Evolutionary conservation across 2,888 invertebrate species (phyloP).

Genomic region (Trachelus stipa): DNA sequence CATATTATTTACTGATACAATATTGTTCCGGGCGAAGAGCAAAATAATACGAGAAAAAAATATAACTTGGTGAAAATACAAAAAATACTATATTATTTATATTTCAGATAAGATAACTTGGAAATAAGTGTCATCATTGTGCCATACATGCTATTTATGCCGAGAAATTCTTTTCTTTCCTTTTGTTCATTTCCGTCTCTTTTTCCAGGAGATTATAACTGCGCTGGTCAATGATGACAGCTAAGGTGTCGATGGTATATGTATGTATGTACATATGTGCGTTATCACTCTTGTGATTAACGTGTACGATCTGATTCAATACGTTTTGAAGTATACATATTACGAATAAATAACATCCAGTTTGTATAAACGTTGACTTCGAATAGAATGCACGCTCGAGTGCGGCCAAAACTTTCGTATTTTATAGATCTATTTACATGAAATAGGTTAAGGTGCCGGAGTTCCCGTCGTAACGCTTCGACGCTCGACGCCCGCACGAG

Average conservation of each 20-base stretch:
- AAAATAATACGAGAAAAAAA: neutral
- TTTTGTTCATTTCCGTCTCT: neutral
- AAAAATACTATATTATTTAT: neutral
- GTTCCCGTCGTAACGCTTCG: neutral
- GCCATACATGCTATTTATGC: neutral
- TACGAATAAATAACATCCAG: neutral
- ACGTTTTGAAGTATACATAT: neutral
- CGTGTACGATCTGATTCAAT: neutral
- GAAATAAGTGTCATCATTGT: neutral
- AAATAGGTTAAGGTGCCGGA: conserved; percentile 7
- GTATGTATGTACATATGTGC: neutral
- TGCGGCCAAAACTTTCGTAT: conserved; percentile 1
- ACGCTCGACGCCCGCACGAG: neutral
- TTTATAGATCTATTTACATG: conserved; percentile 9
- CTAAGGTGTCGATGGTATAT: neutral
- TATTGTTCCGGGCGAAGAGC: neutral
- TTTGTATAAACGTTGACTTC: neutral
- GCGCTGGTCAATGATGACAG: neutral
- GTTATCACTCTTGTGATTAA: neutral
- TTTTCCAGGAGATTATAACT: neutral
- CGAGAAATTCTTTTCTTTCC: neutral
- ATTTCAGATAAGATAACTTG: neutral
- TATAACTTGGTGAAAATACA: neutral
- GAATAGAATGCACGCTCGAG: neutral
- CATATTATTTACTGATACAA: neutral